Evolutionary conservation across 2,888 invertebrate species (phyloP).

Genomic region (Scaptomyza polygonia): DNA sequence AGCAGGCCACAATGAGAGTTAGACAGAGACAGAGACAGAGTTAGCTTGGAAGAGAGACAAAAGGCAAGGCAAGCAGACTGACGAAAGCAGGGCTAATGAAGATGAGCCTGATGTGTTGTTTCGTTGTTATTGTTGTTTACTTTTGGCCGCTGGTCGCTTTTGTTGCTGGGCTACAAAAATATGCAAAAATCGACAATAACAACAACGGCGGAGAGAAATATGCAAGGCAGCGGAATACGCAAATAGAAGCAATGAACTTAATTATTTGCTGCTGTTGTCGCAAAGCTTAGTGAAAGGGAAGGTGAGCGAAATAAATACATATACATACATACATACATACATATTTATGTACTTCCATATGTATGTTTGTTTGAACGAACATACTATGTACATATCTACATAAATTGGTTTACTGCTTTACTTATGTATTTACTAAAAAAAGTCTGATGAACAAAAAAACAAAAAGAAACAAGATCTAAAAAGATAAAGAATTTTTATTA

Average conservation of each 20-base stretch:
- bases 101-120: constrained; percentile 75
- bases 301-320: constrained; percentile 36
- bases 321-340: neutral
- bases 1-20: neutral
- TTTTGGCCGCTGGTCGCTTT: constrained; percentile 67
- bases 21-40: constrained; percentile 1
- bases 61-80: constrained; percentile 32
- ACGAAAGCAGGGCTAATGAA: constrained; percentile 75
- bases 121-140: constrained; percentile 60
- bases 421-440: too few relatives aligned
- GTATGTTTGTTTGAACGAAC: neutral
- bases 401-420: neutral
- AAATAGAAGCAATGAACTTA: constrained; percentile 82
- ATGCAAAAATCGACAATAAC: constrained; percentile 50
- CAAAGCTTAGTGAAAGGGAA: constrained; percentile 41
- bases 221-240: constrained; percentile 70
- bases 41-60: neutral
- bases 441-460: neutral
- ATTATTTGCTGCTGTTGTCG: constrained; percentile 73
- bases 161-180: constrained; percentile 71
- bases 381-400: neutral
- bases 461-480: neutral
- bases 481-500: neutral
- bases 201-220: constrained; percentile 40
- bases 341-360: neutral